phyloP scores from a whole-genome alignment of 2,797 vertebrate species.

The Muscicapa comitata region DNA sequence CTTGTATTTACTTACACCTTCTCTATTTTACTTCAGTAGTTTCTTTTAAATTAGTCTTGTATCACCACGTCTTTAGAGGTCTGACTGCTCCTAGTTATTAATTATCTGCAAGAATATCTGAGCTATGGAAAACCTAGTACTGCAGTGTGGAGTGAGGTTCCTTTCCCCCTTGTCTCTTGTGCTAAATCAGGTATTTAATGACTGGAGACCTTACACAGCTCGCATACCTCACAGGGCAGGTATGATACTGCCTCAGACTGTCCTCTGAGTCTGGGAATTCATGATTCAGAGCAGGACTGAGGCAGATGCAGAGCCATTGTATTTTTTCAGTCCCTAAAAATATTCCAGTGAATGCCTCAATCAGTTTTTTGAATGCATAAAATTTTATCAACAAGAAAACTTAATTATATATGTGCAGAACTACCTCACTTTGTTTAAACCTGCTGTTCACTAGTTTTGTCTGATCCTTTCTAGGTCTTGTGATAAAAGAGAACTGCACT shows the following conservation, averaged over 20 bases:
- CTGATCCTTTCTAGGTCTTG: not conserved
- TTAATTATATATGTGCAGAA: not conserved
- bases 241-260: not conserved
- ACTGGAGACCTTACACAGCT: not conserved
- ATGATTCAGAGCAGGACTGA: not conserved
- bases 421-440: not conserved
- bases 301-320: not conserved
- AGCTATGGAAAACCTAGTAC: not conserved
- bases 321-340: not conserved
- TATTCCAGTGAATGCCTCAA: not conserved
- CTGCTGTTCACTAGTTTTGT: not conserved
- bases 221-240: not conserved
- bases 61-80: not conserved
- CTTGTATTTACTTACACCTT: not conserved
- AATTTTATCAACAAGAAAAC: not conserved
- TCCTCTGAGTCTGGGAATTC: not conserved
- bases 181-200: not conserved
- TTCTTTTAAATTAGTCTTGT: not conserved
- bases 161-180: not conserved
- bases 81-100: not conserved
- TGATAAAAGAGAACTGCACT: not conserved
- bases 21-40: not conserved
- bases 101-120: not conserved
- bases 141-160: not conserved
- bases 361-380: not conserved